These are phyloP conservation scores for Condylura cristata DNA, from an alignment of 2,113 vertebrate species.

Conservation along the genomic window DNA sequence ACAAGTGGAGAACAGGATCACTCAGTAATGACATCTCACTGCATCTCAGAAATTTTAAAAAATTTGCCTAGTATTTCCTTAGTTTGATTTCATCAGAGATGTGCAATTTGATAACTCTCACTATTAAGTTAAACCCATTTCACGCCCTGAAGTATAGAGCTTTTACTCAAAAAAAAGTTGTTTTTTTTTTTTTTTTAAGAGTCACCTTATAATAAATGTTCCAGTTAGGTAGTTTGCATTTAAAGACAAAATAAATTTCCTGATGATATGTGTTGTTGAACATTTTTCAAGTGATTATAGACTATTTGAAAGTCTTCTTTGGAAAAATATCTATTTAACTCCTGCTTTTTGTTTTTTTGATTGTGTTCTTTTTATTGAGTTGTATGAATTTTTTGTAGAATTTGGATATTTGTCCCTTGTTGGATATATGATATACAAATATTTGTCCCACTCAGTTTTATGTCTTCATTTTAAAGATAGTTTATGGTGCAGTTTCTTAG, in stretches of 20 bases:
- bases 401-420: too few relatives aligned
- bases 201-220: slow-evolving; percentile 56
- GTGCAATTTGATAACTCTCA: slow-evolving; percentile 26
- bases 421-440: too few relatives aligned
- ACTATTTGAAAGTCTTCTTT: too few relatives aligned
- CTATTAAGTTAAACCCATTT: slow-evolving; percentile 65
- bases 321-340: too few relatives aligned
- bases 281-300: too few relatives aligned
- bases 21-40: not conserved
- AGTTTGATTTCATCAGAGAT: slow-evolving; percentile 44
- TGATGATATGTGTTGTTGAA: too few relatives aligned
- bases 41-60: slow-evolving; percentile 58
- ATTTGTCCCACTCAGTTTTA: too few relatives aligned
- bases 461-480: too few relatives aligned
- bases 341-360: too few relatives aligned
- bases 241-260: slow-evolving; percentile 53
- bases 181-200: slow-evolving; percentile 67
- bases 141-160: not conserved
- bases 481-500: too few relatives aligned
- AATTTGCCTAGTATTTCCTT: slow-evolving; percentile 52
- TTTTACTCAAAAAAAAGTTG: slow-evolving; percentile 43
- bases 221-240: slow-evolving; percentile 64
- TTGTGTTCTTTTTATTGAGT: too few relatives aligned
- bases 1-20: slow-evolving; percentile 25
- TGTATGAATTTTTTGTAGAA: too few relatives aligned